phyloP scores from a whole-genome alignment of 2,888 invertebrate genomes.

The Caenorhabditis sp. region DNA sequence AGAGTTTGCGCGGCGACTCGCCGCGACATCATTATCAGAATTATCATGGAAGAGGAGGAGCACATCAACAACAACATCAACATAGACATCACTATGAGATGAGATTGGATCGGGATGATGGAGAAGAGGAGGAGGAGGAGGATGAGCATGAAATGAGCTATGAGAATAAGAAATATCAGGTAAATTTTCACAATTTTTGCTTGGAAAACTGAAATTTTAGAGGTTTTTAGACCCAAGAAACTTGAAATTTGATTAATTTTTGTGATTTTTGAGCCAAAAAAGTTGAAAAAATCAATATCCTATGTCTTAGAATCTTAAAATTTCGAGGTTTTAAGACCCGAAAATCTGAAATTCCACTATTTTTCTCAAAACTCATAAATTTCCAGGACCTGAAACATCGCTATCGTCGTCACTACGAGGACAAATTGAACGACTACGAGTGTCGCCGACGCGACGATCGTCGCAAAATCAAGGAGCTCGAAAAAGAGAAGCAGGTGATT shows the following conservation, averaged over 20 bases:
- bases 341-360: too few species aligned
- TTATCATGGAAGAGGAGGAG: too few species aligned
- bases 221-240: too few species aligned
- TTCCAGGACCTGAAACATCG: conserved; percentile 20
- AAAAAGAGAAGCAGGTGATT: conserved; percentile 26
- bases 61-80: conserved; percentile 38
- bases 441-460: conserved; percentile 18
- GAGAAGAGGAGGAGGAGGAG: conserved; percentile 29
- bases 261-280: too few species aligned
- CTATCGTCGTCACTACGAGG: conserved; percentile 24
- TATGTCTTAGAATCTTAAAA: too few species aligned
- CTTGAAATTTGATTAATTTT: too few species aligned
- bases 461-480: conserved; percentile 27
- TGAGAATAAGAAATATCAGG: conserved; percentile 17
- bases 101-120: conserved; percentile 23
- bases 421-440: conserved; percentile 28
- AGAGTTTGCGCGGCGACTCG: conserved; percentile 13
- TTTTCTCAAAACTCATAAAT: background rate
- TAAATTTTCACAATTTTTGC: background rate
- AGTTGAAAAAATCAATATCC: too few species aligned
- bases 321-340: background rate
- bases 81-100: conserved; percentile 17
- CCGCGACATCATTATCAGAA: background rate
- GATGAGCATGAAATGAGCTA: conserved; percentile 11
- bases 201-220: background rate